Percentiles rank a stretch among this genome's conserved stretches.
Conservation (phyloP, 2,113 vertebrate species). For the Tenrec ecaudatus region DNA sequence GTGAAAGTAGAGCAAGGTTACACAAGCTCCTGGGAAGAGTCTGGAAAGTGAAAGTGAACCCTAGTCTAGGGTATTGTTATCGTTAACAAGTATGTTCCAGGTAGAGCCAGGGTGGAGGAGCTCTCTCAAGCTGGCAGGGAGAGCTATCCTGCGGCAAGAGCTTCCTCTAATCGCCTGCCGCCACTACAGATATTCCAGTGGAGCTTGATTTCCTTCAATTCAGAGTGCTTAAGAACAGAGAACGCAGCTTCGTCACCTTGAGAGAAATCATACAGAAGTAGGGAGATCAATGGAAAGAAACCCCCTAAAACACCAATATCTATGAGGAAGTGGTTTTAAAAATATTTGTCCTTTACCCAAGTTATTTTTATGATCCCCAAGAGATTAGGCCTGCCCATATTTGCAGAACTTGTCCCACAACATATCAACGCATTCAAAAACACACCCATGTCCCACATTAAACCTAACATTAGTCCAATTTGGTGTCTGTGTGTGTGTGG, state of each 20-base stretch:
- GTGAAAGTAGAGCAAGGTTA: constrained; percentile 57
- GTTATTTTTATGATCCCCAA: not conserved
- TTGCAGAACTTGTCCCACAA: not conserved
- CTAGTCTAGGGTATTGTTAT: constrained; percentile 37
- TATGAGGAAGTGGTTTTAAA: constrained; percentile 51
- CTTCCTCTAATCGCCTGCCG: constrained; percentile 46
- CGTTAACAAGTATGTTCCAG: constrained; percentile 32
- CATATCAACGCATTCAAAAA: not conserved
- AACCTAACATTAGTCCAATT: not conserved
- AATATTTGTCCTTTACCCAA: not conserved
- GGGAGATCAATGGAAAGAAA: not conserved
- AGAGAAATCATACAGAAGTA: constrained; percentile 64
- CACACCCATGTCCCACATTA: not conserved
- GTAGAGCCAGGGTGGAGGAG: not conserved
- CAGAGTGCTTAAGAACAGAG: constrained; percentile 47
- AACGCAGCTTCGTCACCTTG: constrained; percentile 19
- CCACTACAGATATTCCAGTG: constrained; percentile 23
- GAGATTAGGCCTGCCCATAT: not conserved
- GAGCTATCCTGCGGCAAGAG: not conserved
- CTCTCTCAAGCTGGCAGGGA: constrained; percentile 34
- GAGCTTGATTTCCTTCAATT: constrained; percentile 39
- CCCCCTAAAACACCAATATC: not conserved
- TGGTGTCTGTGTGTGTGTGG: not conserved
- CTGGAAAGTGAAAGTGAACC: constrained; percentile 56
- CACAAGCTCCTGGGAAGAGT: constrained; percentile 43